Conservation (phyloP, 2,113 vertebrate species). For the Ahaetulla prasina region DNA sequence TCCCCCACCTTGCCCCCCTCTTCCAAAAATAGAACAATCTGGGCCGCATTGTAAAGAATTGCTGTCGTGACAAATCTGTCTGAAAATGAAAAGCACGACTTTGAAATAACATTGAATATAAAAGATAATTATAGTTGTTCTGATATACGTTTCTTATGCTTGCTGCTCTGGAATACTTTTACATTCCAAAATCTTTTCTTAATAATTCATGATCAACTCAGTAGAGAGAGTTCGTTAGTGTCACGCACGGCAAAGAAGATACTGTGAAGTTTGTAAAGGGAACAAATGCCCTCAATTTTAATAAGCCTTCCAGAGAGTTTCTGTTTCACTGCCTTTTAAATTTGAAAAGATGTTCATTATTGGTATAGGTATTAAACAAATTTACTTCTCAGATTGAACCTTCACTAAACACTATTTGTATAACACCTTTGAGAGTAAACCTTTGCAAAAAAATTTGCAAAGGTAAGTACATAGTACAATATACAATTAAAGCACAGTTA, state of each 20-base stretch:
- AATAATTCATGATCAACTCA: constrained; percentile 18
- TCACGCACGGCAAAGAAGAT: not conserved
- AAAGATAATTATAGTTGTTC: constrained; percentile 22
- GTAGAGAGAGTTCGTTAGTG: not conserved
- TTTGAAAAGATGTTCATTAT: not conserved
- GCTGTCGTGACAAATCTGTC: constrained; percentile 33
- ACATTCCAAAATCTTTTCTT: not conserved
- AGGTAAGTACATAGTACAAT: not conserved
- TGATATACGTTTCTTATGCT: not conserved
- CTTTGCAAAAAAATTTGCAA: not conserved
- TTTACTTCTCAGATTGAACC: not conserved
- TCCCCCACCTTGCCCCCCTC: not conserved
- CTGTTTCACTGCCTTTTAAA: not conserved
- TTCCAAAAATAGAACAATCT: not conserved
- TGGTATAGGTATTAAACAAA: not conserved
- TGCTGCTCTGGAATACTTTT: not conserved
- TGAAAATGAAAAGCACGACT: constrained; percentile 39
- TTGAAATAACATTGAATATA: constrained; percentile 21
- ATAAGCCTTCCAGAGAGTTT: constrained; percentile 8
- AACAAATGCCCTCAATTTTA: not conserved
- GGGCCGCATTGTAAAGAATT: constrained; percentile 40
- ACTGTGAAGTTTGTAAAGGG: not conserved
- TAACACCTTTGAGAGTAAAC: not conserved
- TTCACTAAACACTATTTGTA: not conserved
- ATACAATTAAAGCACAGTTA: not conserved